These are phyloP conservation scores for Esox niger DNA, from an alignment of 2,113 vertebrate genomes.

Conservation along the genomic window DNA sequence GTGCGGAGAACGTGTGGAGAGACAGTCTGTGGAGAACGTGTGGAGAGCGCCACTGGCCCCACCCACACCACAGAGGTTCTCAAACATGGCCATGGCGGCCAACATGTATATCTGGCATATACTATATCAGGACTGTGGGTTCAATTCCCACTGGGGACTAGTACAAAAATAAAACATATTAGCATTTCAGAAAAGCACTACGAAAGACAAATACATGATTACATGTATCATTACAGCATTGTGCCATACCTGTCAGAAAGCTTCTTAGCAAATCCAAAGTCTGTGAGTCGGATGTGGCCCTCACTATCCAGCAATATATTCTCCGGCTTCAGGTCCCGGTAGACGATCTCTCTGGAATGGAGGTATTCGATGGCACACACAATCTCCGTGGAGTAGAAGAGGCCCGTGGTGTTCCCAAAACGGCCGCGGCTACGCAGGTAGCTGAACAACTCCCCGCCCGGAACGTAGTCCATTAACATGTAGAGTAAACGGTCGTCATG, in stretches of 20 bases:
- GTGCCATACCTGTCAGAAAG: conserved; percentile 83
- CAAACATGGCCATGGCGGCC: no score
- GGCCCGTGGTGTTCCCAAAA: conserved; percentile 81
- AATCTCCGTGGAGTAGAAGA: conserved; percentile 88
- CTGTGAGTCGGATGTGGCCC: conserved; percentile 92
- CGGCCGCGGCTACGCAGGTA: conserved; percentile 88
- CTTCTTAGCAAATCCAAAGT: conserved; percentile 96
- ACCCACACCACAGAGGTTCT: no score
- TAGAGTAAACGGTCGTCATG: conserved; percentile 89
- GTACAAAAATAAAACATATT: no score
- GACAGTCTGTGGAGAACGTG: no score
- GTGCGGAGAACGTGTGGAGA: no score
- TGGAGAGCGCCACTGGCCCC: no score
- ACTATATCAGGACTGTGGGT: no score
- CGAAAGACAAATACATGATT: no score
- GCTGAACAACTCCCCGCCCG: conserved; percentile 92
- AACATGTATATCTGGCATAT: no score
- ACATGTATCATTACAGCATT: no score
- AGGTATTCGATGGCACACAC: conserved; percentile 94
- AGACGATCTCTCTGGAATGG: conserved; percentile 88
- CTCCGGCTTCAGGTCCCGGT: conserved; percentile 94
- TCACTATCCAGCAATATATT: conserved; percentile 92
- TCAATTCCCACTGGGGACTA: no score
- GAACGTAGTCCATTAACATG: conserved; percentile 93
- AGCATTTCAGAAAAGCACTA: no score